These are phyloP conservation scores for Trachemys scripta DNA, from an alignment of 2,113 vertebrate genomes.

Conservation along the genomic window DNA sequence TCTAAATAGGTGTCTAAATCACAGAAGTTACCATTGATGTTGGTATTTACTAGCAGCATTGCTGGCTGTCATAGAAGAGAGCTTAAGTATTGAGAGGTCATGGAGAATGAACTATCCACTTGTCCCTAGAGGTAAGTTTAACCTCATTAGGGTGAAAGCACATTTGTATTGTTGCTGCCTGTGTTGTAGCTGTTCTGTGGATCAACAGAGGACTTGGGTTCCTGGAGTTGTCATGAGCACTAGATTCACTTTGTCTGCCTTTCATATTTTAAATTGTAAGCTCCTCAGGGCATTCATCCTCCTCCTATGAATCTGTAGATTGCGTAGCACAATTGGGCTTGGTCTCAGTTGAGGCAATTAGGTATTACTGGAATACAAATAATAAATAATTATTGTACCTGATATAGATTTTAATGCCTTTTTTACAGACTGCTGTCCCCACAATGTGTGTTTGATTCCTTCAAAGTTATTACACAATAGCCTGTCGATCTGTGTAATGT, in stretches of 20 bases:
- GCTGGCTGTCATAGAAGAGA: background rate
- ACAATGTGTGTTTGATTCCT: background rate
- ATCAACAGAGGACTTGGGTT: background rate
- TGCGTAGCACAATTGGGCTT: background rate
- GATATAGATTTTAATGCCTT: background rate
- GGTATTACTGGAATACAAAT: background rate
- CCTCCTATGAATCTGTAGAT: accelerated
- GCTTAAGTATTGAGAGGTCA: background rate
- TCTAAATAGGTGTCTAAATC: background rate
- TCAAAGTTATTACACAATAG: background rate
- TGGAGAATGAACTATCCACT: background rate
- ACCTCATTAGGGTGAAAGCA: background rate
- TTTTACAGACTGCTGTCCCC: background rate
- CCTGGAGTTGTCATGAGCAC: background rate
- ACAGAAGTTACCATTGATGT: background rate
- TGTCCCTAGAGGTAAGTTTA: background rate
- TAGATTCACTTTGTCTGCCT: conserved; percentile 40
- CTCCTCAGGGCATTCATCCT: conserved; percentile 10
- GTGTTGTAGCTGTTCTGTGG: background rate
- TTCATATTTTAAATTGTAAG: conserved; percentile 32
- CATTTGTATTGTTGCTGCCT: background rate
- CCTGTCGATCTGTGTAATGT: background rate
- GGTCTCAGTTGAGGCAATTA: background rate
- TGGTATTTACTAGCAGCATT: background rate
- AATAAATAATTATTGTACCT: background rate